Percentiles rank a stretch among this genome's conserved stretches.
These are phyloP conservation scores for Hemitrygon akajei DNA, from an alignment of 2,797 vertebrate genomes.

Conservation along the genomic window DNA sequence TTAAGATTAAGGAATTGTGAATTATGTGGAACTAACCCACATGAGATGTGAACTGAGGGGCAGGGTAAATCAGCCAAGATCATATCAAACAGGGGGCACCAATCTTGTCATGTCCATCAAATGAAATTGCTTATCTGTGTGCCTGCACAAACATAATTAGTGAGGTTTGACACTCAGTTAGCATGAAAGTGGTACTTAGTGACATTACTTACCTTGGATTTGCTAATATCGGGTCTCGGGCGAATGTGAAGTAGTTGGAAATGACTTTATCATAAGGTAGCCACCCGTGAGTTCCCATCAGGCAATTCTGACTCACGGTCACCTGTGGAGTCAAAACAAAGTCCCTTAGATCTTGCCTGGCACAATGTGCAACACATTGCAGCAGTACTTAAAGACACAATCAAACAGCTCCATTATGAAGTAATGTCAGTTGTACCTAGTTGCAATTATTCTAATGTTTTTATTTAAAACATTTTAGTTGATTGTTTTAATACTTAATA, in stretches of 20 bases:
- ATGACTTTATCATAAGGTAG: slow-evolving; percentile 90
- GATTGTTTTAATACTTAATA: no score
- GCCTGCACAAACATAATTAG: background rate
- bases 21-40: no score
- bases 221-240: slow-evolving; percentile 85
- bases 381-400: background rate
- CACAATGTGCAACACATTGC: background rate
- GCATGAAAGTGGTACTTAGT: background rate
- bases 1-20: no score
- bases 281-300: slow-evolving; percentile 89
- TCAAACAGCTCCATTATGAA: background rate
- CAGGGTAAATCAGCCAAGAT: no score
- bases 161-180: no score
- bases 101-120: background rate
- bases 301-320: slow-evolving; percentile 74
- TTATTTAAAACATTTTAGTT: no score
- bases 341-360: background rate
- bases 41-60: no score
- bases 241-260: slow-evolving; percentile 97
- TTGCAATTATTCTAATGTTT: background rate
- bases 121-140: background rate
- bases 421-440: background rate
- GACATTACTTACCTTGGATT: slow-evolving; percentile 76
- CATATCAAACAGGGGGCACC: no score
- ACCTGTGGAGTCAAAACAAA: slow-evolving; percentile 55